A percentile compares a stretch with the other conserved stretches of the same genome.
These are phyloP conservation scores for Carduelis carduelis DNA, from an alignment of 2,797 vertebrate genomes.

Conservation along the genomic window DNA sequence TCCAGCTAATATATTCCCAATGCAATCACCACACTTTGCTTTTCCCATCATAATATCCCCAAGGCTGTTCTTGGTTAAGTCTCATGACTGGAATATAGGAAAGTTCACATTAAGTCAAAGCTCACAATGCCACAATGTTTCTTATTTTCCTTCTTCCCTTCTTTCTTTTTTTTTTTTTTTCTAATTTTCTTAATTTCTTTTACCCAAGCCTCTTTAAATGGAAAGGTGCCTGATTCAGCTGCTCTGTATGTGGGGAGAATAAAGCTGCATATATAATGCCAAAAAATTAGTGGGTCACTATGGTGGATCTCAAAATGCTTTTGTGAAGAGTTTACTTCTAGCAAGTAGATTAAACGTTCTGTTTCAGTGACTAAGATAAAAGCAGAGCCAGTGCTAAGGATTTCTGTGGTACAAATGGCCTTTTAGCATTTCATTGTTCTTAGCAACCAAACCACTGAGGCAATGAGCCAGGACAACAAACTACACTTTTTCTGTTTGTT, in stretches of 20 bases:
- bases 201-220: not conserved
- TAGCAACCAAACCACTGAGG: constrained; percentile 29
- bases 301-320: not conserved
- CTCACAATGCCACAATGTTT: constrained; percentile 17
- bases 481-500: not conserved
- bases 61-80: constrained; percentile 65
- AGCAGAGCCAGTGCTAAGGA: not conserved
- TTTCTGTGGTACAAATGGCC: not conserved
- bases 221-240: not conserved
- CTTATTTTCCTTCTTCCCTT: not conserved
- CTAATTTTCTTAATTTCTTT: not conserved
- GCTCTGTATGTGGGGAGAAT: not conserved
- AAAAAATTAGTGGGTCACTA: not conserved
- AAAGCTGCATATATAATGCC: not conserved
- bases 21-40: constrained; percentile 59
- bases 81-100: constrained; percentile 67
- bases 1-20: constrained; percentile 70
- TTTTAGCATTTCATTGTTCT: constrained; percentile 3
- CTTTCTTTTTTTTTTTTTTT: too few relatives aligned
- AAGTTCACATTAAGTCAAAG: constrained; percentile 57
- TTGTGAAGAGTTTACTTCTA: not conserved
- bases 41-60: constrained; percentile 67
- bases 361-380: not conserved
- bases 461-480: not conserved
- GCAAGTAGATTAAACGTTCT: not conserved